A percentile compares a stretch with the other conserved stretches of the same genome.
These are phyloP conservation scores for Nemotelus pantherinus DNA, from an alignment of 2,888 invertebrate genomes.

Conservation along the genomic window DNA sequence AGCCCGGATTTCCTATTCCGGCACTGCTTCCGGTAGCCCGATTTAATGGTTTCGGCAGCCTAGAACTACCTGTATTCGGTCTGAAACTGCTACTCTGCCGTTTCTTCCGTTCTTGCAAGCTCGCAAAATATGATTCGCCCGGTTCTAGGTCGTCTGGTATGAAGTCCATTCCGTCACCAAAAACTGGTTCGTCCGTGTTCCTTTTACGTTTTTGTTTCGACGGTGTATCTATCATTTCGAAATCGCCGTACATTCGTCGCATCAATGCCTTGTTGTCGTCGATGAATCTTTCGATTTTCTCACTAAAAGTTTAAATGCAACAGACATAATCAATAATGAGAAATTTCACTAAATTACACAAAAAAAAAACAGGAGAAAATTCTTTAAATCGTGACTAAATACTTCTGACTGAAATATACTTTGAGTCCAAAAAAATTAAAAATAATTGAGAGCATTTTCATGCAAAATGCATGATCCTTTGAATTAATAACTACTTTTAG, in stretches of 20 bases:
- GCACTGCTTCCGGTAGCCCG: background rate
- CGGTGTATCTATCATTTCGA: slow-evolving; percentile 72
- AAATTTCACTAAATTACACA: too few species aligned
- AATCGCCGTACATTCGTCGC: slow-evolving; percentile 93
- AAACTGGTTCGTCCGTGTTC: slow-evolving; percentile 63
- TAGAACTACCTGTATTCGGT: slow-evolving; percentile 65
- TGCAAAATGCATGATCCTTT: too few species aligned
- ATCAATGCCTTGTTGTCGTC: slow-evolving; percentile 94
- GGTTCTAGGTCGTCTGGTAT: slow-evolving; percentile 58
- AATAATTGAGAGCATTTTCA: too few species aligned
- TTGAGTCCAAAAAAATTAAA: too few species aligned
- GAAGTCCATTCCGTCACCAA: slow-evolving; percentile 59
- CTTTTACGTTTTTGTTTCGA: slow-evolving; percentile 65
- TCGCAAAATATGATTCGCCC: slow-evolving; percentile 68
- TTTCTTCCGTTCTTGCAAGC: slow-evolving; percentile 65
- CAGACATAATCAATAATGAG: background rate
- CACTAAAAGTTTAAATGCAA: slow-evolving; percentile 69
- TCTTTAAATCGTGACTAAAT: background rate
- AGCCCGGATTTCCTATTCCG: slow-evolving; percentile 1
- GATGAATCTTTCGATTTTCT: slow-evolving; percentile 89
- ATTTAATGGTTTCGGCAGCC: slow-evolving; percentile 44
- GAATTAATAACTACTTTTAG: too few species aligned
- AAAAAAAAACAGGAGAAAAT: slow-evolving; percentile 1
- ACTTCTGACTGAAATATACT: background rate
- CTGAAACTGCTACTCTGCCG: slow-evolving; percentile 65